Conservation (phyloP, 2,888 invertebrate genomes). For the Muscina levida region DNA sequence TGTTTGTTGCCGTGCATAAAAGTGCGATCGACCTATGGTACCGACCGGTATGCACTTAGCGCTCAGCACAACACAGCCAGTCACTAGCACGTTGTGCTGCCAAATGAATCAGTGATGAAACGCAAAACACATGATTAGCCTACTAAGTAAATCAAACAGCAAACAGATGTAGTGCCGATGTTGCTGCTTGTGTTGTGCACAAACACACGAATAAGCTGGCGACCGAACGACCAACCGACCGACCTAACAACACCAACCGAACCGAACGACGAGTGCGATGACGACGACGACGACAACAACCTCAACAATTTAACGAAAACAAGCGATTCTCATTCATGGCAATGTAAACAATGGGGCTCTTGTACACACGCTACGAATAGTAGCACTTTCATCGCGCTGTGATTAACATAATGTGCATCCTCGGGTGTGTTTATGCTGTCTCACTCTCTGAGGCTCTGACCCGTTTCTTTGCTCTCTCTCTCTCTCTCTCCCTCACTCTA, state of each 20-base stretch:
- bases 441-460: too few species aligned
- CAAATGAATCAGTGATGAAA: conserved; percentile 75
- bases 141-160: conserved; percentile 70
- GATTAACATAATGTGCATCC: neutral
- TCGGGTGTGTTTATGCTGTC: conserved; percentile 7
- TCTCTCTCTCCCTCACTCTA: conserved; percentile 31
- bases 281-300: neutral
- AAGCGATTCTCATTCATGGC: conserved; percentile 19
- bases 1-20: conserved; percentile 53
- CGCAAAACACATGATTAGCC: conserved; percentile 79
- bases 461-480: too few species aligned
- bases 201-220: conserved; percentile 27
- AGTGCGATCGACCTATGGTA: conserved; percentile 11
- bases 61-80: conserved; percentile 40
- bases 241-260: conserved; percentile 6
- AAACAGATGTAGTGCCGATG: conserved; percentile 31
- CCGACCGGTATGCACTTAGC: conserved; percentile 51
- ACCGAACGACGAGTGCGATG: too few species aligned
- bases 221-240: conserved; percentile 40
- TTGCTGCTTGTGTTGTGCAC: conserved; percentile 17
- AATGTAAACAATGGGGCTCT: conserved; percentile 27
- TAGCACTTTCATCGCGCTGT: conserved; percentile 9
- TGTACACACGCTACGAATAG: neutral
- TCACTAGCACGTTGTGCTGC: conserved; percentile 66
- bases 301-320: conserved; percentile 37